These are phyloP conservation scores for Brachirus orientalis DNA, from an alignment of 2,113 vertebrate genomes.

Conservation along the genomic window DNA sequence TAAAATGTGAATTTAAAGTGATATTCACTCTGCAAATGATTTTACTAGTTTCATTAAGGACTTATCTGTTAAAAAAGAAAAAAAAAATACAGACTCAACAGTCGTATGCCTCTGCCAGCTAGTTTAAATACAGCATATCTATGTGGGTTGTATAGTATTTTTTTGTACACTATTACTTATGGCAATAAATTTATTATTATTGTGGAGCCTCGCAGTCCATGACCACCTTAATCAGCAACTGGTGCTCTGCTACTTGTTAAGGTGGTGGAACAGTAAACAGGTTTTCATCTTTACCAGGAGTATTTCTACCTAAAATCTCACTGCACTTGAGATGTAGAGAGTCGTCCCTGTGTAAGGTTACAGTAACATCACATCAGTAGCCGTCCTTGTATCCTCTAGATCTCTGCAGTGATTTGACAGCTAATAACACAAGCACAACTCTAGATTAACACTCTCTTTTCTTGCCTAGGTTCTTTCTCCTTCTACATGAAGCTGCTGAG, in stretches of 20 bases:
- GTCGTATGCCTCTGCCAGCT: too few species aligned
- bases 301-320: constrained; percentile 41
- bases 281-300: constrained; percentile 32
- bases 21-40: too few species aligned
- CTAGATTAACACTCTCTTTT: constrained; percentile 5
- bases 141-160: background rate
- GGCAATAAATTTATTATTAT: background rate
- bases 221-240: background rate
- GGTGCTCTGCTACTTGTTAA: constrained; percentile 21
- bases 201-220: background rate
- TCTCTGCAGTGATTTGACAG: constrained; percentile 39
- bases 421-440: constrained; percentile 41
- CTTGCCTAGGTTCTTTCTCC: constrained; percentile 15
- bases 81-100: too few species aligned
- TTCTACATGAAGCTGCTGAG: constrained; percentile 43
- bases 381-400: constrained; percentile 30
- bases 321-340: constrained; percentile 47
- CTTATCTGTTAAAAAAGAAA: too few species aligned
- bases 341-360: constrained; percentile 39
- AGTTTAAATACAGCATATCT: background rate
- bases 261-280: constrained; percentile 32
- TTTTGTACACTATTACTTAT: background rate
- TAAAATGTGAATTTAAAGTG: too few species aligned
- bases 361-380: constrained; percentile 61
- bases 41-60: too few species aligned